These are phyloP conservation scores for Tetramorium parvispinum DNA, from an alignment of 1,140 invertebrate species.

Conservation along the genomic window DNA sequence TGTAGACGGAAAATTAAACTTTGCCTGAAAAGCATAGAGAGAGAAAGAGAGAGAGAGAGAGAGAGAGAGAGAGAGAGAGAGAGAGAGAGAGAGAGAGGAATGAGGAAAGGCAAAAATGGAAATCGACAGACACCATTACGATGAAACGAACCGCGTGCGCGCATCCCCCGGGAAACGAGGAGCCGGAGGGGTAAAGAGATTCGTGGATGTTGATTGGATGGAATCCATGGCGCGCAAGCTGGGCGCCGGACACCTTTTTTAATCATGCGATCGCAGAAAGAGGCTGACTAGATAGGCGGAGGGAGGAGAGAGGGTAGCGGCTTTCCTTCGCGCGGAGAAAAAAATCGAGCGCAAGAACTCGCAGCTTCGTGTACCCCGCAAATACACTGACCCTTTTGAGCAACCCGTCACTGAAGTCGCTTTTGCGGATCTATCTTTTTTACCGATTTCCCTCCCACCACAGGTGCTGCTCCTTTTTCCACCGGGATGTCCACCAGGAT, in stretches of 20 bases:
- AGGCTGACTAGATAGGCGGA: not conserved
- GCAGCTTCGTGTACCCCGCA: not conserved
- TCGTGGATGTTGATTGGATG: slow-evolving; percentile 63
- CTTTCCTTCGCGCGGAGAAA: slow-evolving; percentile 46
- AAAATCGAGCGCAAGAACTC: not conserved
- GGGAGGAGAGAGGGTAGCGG: not conserved
- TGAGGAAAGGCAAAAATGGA: slow-evolving; percentile 33
- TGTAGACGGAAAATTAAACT: slow-evolving; percentile 59
- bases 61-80: slow-evolving; percentile 4
- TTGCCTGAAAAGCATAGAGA: slow-evolving; percentile 26
- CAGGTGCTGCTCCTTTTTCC: not conserved
- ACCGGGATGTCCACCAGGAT: not conserved
- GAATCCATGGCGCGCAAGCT: slow-evolving; percentile 29
- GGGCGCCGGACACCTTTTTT: slow-evolving; percentile 58
- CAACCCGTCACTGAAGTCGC: slow-evolving; percentile 29
- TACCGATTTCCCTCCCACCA: not conserved
- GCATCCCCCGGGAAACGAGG: slow-evolving; percentile 6
- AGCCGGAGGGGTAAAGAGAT: slow-evolving; percentile 38
- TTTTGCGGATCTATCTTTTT: slow-evolving; percentile 47
- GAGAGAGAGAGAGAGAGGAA: not conserved
- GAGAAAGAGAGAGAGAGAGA: too few relatives aligned
- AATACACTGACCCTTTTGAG: slow-evolving; percentile 43
- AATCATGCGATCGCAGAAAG: slow-evolving; percentile 58
- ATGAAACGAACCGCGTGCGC: slow-evolving; percentile 40
- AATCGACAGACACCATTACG: slow-evolving; percentile 42